Percentiles rank a stretch among this genome's conserved stretches.
These are phyloP conservation scores for Penaeus indicus DNA, from an alignment of 1,140 invertebrate species.

Conservation along the genomic window DNA sequence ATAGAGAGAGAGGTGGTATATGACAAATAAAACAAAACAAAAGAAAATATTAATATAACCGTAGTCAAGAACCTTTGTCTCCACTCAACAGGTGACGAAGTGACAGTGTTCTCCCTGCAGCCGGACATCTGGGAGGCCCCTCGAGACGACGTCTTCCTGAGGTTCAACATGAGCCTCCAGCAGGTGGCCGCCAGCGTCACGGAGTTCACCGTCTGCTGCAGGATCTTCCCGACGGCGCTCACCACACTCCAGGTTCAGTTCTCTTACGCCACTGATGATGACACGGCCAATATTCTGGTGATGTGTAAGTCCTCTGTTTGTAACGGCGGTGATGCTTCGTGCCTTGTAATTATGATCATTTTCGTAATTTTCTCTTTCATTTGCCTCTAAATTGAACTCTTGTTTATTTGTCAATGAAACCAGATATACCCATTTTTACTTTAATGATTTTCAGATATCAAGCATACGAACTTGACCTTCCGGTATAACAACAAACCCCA, in stretches of 20 bases:
- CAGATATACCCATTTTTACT: not conserved
- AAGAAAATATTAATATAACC: too few species aligned
- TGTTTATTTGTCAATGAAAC: too few species aligned
- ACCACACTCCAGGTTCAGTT: constrained; percentile 6
- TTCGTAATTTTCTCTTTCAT: not conserved
- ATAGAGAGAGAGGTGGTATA: too few species aligned
- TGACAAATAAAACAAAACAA: too few species aligned
- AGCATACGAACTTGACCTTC: not conserved
- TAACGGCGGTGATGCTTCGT: too few species aligned
- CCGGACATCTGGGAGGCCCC: constrained; percentile 35
- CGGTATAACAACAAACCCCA: constrained; percentile 36
- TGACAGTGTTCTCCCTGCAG: not conserved
- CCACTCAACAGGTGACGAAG: not conserved
- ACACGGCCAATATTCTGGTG: not conserved
- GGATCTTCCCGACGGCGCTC: constrained; percentile 16
- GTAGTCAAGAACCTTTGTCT: too few species aligned
- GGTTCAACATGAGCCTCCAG: constrained; percentile 38
- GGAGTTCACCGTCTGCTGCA: not conserved
- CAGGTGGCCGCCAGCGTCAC: constrained; percentile 18
- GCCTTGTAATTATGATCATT: not conserved
- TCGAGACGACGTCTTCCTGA: constrained; percentile 24
- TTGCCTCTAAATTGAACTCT: too few species aligned
- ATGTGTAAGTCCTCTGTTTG: not conserved
- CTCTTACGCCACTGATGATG: constrained; percentile 12
- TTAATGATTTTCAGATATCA: not conserved